Evolutionary conservation across 92 coral and sea anemone genomes (phyloP).

Genomic region (Chrysogorgia sp.): DNA sequence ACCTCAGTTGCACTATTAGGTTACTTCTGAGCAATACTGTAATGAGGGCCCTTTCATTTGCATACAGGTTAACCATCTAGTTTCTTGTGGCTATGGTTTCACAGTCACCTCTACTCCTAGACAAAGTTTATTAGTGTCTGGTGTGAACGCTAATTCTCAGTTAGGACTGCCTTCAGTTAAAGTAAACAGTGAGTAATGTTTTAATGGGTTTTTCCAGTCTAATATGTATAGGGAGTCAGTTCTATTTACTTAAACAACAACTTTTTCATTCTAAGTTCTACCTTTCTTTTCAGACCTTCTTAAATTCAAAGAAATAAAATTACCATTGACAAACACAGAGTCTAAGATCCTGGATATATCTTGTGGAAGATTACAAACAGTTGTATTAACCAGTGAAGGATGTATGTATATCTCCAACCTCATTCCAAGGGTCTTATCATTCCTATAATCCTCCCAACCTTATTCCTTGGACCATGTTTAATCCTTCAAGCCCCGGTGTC

Average conservation of each 20-base stretch:
- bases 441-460: too few species aligned
- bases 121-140: conserved; percentile 9
- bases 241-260: too few species aligned
- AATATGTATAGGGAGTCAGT: too few species aligned
- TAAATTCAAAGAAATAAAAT: conserved; percentile 14
- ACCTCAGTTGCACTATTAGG: too few species aligned
- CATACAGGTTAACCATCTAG: conserved; percentile 57
- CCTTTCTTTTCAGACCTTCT: background rate
- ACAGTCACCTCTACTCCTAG: conserved; percentile 59
- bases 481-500: too few species aligned
- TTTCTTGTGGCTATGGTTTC: conserved; percentile 86
- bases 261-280: background rate
- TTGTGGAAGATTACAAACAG: conserved; percentile 82
- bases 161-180: conserved; percentile 5
- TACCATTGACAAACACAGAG: conserved; percentile 28
- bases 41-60: background rate
- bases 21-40: background rate
- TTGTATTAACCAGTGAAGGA: conserved; percentile 64
- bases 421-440: too few species aligned
- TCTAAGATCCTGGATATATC: conserved; percentile 68
- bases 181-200: background rate
- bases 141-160: conserved; percentile 21
- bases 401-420: conserved; percentile 51
- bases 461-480: too few species aligned
- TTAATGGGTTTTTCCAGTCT: background rate